Conservation (phyloP, 2,797 vertebrate genomes). For the Poecilia picta region DNA sequence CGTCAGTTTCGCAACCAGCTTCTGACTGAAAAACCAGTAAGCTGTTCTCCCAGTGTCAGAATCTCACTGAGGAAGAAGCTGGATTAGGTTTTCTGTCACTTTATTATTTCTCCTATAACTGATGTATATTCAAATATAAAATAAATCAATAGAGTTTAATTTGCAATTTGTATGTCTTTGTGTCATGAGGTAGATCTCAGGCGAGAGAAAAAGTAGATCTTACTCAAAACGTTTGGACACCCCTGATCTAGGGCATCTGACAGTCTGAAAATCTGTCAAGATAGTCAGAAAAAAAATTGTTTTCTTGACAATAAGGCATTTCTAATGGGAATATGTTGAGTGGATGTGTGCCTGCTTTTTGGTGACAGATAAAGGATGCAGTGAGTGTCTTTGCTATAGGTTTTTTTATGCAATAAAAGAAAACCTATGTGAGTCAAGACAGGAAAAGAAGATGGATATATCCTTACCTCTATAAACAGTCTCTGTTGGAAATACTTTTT, state of each 20-base stretch:
- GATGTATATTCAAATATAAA: no score
- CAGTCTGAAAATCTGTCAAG: not conserved
- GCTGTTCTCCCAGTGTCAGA: no score
- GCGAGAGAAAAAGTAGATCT: no score
- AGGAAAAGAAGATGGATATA: constrained; percentile 1
- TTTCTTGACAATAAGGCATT: not conserved
- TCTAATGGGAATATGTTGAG: not conserved
- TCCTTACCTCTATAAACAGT: not conserved
- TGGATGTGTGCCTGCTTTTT: not conserved
- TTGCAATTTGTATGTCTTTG: no score
- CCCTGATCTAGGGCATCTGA: not conserved
- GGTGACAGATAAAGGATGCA: not conserved
- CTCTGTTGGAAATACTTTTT: constrained; percentile 3
- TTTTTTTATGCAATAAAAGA: not conserved
- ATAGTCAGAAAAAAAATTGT: not conserved
- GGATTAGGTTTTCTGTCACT: no score
- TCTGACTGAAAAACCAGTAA: no score
- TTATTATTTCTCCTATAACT: no score
- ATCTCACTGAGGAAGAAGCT: no score
- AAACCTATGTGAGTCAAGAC: not conserved
- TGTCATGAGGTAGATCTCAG: no score
- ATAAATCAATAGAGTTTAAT: no score
- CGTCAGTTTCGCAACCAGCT: no score
- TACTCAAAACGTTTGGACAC: no score
- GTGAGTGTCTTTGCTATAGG: not conserved